Evolutionary conservation across 2,888 invertebrate species (phyloP), one percentile per base, ranked within the genome.

Genomic region (Merodon equestris): DNA sequence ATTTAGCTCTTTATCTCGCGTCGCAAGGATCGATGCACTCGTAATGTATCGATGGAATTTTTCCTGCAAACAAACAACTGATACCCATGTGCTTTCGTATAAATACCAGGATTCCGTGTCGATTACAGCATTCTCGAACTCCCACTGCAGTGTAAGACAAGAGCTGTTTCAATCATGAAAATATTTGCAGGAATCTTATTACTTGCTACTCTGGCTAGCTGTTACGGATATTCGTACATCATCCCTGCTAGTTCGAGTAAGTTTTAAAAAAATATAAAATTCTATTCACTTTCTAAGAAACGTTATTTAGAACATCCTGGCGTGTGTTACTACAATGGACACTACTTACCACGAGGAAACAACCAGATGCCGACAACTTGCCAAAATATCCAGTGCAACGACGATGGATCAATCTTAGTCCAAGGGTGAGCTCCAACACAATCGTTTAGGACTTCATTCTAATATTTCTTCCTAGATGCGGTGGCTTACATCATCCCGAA

Each of bases 331-430:
- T 88, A 88, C 82, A 87, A 86, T 18, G 86, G 86, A 15, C 88
- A 87, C 60, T 72, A 77, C 15, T 73, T 88, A 2, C 71, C 84
- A 36, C 15, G 79, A 58, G 87, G 87, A n/a, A 54, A 84, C n/a
- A 87, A 84, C 77, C 60, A 83, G 42, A 87, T 86, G 12, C 85
- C 85, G 14, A 82, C 85, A 38, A 86, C 87, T 15, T 87, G 87
- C 61, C 87, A 88, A 74, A 84, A 84, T 42, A 70, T 87, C 60
- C 88, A 85, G 1, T 87, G 87, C 71, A 73, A 86, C 50, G 82
- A 82, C 42, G 84, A 88, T 81, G 87, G 87, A 67, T 84, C 87
- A 44, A 84, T 86, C 63, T 79, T 84, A 19, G 85, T 87, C 63
- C 87, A 87, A 81, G 88, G 88, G 88, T 87, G 79, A 86, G 87